A percentile compares a stretch with the other conserved stretches of the same genome.
These are phyloP conservation scores for Loriculus beryllinus DNA, from an alignment of 2,797 vertebrate genomes.

Conservation along the genomic window DNA sequence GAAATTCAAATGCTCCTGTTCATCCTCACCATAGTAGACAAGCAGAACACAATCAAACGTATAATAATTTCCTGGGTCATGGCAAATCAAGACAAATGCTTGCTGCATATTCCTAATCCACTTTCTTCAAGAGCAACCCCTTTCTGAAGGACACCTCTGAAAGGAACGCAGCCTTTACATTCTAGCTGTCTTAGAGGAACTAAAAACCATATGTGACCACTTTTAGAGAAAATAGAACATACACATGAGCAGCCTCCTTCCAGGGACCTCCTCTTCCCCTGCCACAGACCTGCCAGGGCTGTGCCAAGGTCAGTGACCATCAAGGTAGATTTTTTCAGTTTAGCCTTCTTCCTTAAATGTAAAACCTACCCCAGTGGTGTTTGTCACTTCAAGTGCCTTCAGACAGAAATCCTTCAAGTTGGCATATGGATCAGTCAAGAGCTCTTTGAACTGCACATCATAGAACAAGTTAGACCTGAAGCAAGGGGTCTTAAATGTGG, in stretches of 20 bases:
- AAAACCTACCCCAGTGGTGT: conserved; percentile 78
- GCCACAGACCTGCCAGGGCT: background rate
- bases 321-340: background rate
- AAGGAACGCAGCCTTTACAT: background rate
- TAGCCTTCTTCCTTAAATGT: background rate
- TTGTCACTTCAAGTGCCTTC: conserved; percentile 76
- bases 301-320: background rate
- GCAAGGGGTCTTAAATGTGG: conserved; percentile 85
- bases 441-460: conserved; percentile 90
- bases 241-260: background rate
- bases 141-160: background rate
- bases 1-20: background rate
- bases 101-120: background rate
- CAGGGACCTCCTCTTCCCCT: background rate
- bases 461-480: conserved; percentile 93
- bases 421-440: conserved; percentile 81
- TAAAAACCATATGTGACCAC: background rate
- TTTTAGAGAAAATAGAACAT: background rate
- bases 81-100: background rate
- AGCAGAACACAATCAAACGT: background rate
- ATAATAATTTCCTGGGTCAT: fast-evolving
- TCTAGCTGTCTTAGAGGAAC: background rate
- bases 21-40: background rate
- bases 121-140: background rate
- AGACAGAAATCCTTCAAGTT: conserved; percentile 88